These are phyloP conservation scores for Pachyramphus minor DNA, from an alignment of 2,113 vertebrate species.

Conservation along the genomic window DNA sequence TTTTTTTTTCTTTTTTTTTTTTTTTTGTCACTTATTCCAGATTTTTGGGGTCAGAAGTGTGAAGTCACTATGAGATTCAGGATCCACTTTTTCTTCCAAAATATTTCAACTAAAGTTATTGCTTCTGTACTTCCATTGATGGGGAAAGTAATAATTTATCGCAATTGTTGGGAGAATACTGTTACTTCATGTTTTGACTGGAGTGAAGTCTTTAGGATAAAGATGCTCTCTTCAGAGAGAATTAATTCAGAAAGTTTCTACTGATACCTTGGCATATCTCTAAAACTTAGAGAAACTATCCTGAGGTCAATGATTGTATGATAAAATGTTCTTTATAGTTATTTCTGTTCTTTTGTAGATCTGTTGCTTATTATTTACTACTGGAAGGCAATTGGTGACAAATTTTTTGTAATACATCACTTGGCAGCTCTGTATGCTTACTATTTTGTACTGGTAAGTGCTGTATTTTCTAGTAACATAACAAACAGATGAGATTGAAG, in stretches of 20 bases:
- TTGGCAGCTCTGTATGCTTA: slow-evolving; percentile 90
- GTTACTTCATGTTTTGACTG: not conserved
- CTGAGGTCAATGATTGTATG: not conserved
- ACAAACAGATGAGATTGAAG: slow-evolving; percentile 73
- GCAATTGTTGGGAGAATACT: not conserved
- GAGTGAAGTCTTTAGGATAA: not conserved
- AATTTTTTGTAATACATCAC: slow-evolving; percentile 94
- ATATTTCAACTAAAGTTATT: not conserved
- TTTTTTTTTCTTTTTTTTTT: not conserved
- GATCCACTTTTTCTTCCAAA: not conserved
- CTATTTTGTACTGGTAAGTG: slow-evolving; percentile 96
- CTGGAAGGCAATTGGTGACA: slow-evolving; percentile 97
- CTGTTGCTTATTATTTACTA: slow-evolving; percentile 93
- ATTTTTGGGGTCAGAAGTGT: not conserved
- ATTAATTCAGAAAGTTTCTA: not conserved
- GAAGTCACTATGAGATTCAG: not conserved
- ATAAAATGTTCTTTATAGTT: not conserved
- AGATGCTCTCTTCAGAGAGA: not conserved
- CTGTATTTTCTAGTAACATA: slow-evolving; percentile 69
- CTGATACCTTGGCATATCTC: not conserved
- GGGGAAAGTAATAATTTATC: not conserved
- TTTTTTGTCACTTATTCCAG: not conserved
- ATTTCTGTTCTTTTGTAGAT: slow-evolving; percentile 80
- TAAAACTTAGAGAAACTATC: not conserved
- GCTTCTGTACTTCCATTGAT: not conserved